Evolutionary conservation across 2,113 vertebrate species (phyloP).

Genomic region (Todiramphus chloris): DNA sequence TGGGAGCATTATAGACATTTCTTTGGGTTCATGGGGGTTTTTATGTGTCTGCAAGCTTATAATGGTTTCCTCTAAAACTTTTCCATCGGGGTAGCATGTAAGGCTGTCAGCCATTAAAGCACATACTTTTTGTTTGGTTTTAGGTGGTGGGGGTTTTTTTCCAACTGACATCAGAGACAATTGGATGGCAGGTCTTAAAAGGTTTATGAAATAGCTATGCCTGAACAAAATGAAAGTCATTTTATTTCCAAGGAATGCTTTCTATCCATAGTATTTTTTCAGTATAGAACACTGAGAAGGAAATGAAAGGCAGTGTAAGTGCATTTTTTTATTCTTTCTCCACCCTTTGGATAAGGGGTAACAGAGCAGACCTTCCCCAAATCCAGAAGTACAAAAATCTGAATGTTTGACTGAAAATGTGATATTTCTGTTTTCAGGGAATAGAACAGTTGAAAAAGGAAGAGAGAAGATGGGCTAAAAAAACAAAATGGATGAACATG

Average conservation of each 20-base stretch:
- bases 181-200: constrained; percentile 5
- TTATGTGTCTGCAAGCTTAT: constrained; percentile 60
- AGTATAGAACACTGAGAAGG: not conserved
- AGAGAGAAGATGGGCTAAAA: constrained; percentile 97
- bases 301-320: not conserved
- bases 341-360: constrained; percentile 10
- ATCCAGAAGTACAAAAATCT: constrained; percentile 8
- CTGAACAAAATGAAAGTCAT: not conserved
- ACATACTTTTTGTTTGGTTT: not conserved
- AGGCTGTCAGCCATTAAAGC: constrained; percentile 38
- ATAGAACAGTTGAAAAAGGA: constrained; percentile 99
- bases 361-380: not conserved
- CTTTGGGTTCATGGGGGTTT: not conserved
- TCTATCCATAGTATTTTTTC: not conserved
- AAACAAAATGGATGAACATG: constrained; percentile 98
- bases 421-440: constrained; percentile 91
- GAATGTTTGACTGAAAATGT: constrained; percentile 79
- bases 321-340: not conserved
- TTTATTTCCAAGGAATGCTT: not conserved
- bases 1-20: not conserved
- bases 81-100: not conserved
- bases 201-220: not conserved
- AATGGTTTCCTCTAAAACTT: constrained; percentile 1
- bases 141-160: not conserved
- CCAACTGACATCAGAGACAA: not conserved